Percentiles rank a stretch among this genome's conserved stretches.
phyloP scores from a whole-genome alignment of 2,888 invertebrate genomes.

The Drosophila imparisetae region DNA sequence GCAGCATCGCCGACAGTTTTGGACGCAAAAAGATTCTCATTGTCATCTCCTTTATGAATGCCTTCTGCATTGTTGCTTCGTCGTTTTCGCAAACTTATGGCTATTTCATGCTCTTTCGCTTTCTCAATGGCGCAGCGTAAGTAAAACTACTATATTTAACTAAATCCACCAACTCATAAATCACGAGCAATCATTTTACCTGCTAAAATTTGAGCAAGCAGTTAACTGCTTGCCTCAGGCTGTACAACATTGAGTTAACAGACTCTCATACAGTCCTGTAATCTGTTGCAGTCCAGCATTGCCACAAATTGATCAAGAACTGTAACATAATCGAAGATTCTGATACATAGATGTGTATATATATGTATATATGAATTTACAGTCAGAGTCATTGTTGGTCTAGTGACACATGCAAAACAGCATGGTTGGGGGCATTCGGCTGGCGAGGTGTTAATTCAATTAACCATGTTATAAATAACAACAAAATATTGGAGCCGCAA shows the following conservation, averaged over 20 bases:
- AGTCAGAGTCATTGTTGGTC: conserved; percentile 19
- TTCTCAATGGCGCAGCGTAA: conserved; percentile 97
- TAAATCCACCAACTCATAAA: neutral
- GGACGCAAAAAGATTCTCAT: conserved; percentile 95
- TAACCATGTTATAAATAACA: conserved; percentile 77
- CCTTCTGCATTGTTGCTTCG: conserved; percentile 94
- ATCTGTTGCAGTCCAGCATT: neutral
- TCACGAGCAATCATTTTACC: neutral
- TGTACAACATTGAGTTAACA: neutral
- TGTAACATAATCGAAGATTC: neutral
- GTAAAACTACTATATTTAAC: conserved; percentile 83
- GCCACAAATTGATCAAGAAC: neutral
- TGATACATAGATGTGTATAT: neutral
- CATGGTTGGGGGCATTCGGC: conserved; percentile 29
- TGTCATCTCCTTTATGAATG: conserved; percentile 95
- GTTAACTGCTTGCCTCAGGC: neutral
- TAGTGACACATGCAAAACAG: conserved; percentile 63
- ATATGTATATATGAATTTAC: neutral
- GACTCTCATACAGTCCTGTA: neutral
- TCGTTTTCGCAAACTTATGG: conserved; percentile 95
- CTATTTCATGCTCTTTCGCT: conserved; percentile 95
- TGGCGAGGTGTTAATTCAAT: conserved; percentile 70
- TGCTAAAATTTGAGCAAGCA: neutral
- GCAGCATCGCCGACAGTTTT: conserved; percentile 94
- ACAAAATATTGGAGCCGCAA: conserved; percentile 71